These are phyloP conservation scores for Aplidium turbinatum DNA, from an alignment of 23 tunicate genomes.

Conservation along the genomic window DNA sequence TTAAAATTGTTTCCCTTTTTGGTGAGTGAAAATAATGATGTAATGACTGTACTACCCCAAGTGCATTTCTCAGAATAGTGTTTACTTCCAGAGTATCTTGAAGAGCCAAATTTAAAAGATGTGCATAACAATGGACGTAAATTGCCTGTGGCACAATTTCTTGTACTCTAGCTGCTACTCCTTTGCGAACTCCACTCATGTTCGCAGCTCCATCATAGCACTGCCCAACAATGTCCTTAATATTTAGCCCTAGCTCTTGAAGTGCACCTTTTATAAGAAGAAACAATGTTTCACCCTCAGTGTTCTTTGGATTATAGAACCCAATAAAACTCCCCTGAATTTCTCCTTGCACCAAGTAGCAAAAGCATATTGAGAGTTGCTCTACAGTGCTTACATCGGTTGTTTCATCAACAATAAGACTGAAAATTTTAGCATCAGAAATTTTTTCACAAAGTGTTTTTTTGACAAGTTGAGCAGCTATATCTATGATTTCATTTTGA, in stretches of 20 bases:
- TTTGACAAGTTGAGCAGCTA: neutral
- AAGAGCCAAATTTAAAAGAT: conserved; percentile 44
- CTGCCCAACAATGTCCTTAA: conserved; percentile 22
- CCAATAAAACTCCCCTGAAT: conserved; percentile 19
- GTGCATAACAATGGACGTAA: conserved; percentile 50
- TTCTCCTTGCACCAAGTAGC: conserved; percentile 15
- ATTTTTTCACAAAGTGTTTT: neutral
- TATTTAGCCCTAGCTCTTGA: too few relatives aligned
- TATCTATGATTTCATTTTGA: conserved; percentile 47
- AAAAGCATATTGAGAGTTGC: conserved; percentile 31
- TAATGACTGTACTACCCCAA: conserved; percentile 13
- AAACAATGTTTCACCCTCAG: conserved; percentile 16
- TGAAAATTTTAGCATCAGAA: neutral
- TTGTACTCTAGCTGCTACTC: conserved; percentile 25
- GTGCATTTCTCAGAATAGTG: neutral
- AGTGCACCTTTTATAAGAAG: neutral
- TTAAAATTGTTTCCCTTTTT: conserved; percentile 7
- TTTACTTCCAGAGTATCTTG: conserved; percentile 12
- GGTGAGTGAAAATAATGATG: conserved; percentile 18
- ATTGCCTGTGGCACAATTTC: conserved; percentile 16
- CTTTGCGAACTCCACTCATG: conserved; percentile 25
- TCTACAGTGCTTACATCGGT: conserved; percentile 26
- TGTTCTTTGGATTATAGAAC: conserved; percentile 8
- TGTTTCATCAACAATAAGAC: conserved; percentile 48
- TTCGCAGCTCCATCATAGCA: conserved; percentile 33